Evolutionary conservation across 1,140 invertebrate species (phyloP), one percentile per base, ranked within the genome.

Genomic region (Lutraria rhynchaena): DNA sequence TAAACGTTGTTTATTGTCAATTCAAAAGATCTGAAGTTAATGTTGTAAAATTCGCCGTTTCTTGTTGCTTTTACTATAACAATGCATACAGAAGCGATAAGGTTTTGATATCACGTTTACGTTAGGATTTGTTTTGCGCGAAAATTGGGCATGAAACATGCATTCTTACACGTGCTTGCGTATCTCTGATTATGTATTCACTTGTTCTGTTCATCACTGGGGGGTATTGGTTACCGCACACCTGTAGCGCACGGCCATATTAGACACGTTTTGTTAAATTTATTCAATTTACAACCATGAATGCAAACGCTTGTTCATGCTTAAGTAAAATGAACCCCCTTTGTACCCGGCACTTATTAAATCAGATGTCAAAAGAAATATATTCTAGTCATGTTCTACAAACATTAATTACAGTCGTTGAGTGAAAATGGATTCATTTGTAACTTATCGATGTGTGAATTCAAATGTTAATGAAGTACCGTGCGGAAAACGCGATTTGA

Each of bases 361-460:
- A 67, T 67, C 63, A 67, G 41, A 17, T 67, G 63, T 46, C 63
- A 67, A 46, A 29, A n/a, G 61, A 44, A 67, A 77, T 77, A 49
- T 67, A 77, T 77, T 77, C 75, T 27, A 67, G 60, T 51, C 75
- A 77, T 24, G 75, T 35, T 31, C 46, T 13, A 49, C 49, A 77
- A 77, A 77, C 75, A 77, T 77, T 77, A 46, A 77, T 65, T 57
- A 55, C 33, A 9, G 15, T 11, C 17, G 63, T n/a, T 49, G 63
- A 67, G 37, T 41, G 37, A 41, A 41, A 41, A 5, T 41, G 15
- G 5, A 7, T 41, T 41, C 37, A 41, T 41, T 41, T 41, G 37
- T 49, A 51, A 67, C 44, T 27, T 67, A 67, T 49, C 44, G 63
- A 49, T 67, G 63, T 67, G 63, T 67, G 44, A 67, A 67, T 67